Evolutionary conservation across 1,140 invertebrate genomes (phyloP).

Genomic region (Lucilia cuprina): DNA sequence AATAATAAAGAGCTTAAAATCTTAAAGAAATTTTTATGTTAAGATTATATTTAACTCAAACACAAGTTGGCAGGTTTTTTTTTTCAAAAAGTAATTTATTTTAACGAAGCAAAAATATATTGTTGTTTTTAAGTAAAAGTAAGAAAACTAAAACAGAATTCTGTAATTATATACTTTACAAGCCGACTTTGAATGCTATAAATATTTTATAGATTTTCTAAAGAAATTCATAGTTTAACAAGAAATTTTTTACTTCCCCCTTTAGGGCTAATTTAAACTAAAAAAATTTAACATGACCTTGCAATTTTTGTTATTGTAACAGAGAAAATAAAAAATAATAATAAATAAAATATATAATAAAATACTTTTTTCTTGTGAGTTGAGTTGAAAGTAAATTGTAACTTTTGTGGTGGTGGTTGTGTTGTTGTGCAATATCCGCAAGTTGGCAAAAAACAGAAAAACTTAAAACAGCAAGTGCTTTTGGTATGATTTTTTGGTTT

Average conservation of each 20-base stretch:
- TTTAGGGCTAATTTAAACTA: neutral
- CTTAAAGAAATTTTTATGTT: neutral
- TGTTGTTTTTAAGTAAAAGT: neutral
- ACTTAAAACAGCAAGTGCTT: too few relatives aligned
- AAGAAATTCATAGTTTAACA: neutral
- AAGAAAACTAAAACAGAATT: neutral
- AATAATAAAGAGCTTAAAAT: conserved; percentile 13
- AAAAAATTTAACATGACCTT: neutral
- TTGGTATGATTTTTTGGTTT: neutral
- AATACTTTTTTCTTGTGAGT: neutral
- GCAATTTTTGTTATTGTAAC: neutral
- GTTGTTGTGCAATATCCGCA: neutral
- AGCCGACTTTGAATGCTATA: neutral
- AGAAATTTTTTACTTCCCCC: neutral
- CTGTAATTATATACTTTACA: neutral
- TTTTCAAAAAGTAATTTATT: conserved; percentile 1
- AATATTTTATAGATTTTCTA: neutral
- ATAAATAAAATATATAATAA: neutral
- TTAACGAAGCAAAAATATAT: neutral
- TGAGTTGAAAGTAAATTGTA: neutral
- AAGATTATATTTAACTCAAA: neutral
- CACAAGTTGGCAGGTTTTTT: neutral
- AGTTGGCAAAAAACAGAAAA: neutral
- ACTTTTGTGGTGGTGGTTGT: neutral
- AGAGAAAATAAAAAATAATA: neutral